Conservation (phyloP, 2,113 vertebrate species). For the Clarias batrachus region DNA sequence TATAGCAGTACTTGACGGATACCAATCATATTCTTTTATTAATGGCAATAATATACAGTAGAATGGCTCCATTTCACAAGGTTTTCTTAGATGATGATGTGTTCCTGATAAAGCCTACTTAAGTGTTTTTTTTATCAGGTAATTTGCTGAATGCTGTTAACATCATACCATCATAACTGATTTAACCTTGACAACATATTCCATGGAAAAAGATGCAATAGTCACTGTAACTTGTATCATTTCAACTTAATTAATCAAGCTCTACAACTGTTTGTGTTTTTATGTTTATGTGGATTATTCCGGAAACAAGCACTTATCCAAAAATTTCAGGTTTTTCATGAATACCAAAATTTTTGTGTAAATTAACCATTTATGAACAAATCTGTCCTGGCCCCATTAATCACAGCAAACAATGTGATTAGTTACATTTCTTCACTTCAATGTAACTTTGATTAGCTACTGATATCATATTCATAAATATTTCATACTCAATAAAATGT, state of each 20-base stretch:
- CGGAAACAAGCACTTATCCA: not conserved
- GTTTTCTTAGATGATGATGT: not conserved
- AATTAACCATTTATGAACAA: not conserved
- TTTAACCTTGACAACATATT: not conserved
- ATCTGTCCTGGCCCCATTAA: not conserved
- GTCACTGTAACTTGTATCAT: not conserved
- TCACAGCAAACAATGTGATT: not conserved
- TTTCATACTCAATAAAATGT: not conserved
- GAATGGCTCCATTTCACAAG: not conserved
- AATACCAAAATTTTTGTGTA: not conserved
- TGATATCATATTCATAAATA: not conserved
- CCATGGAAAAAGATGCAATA: not conserved
- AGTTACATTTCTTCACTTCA: not conserved
- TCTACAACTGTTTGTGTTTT: not conserved
- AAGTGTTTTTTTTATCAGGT: not conserved
- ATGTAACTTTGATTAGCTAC: not conserved
- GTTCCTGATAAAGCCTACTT: not conserved
- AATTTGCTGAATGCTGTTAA: not conserved
- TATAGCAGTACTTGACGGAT: not conserved
- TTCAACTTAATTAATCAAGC: not conserved
- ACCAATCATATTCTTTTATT: not conserved
- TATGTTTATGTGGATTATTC: not conserved
- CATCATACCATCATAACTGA: not conserved
- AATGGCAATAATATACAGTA: not conserved
- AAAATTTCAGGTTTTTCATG: not conserved